Percentiles rank a stretch among this genome's conserved stretches.
phyloP scores from a whole-genome alignment of 2,113 vertebrate genomes.

The Piliocolobus tephrosceles region DNA sequence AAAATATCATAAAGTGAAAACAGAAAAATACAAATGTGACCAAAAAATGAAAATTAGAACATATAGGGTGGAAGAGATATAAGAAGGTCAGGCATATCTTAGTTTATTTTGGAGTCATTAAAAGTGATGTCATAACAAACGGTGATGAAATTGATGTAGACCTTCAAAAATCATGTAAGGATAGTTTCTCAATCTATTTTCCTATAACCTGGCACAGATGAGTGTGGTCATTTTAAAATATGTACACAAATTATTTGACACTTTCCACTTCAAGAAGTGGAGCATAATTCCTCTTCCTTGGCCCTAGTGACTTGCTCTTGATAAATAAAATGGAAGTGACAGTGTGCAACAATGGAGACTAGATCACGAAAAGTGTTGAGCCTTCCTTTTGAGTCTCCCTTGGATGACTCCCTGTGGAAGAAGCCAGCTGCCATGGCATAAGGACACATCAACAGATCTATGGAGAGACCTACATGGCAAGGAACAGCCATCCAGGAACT shows the following conservation, averaged over 20 bases:
- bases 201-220: not conserved
- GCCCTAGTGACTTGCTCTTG: not conserved
- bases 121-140: not conserved
- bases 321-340: not conserved
- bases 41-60: not conserved
- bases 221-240: not conserved
- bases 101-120: not conserved
- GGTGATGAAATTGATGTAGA: not conserved
- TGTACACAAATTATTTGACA: not conserved
- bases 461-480: not conserved
- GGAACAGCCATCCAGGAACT: not conserved
- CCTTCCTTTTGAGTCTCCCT: not conserved
- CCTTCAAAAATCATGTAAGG: not conserved
- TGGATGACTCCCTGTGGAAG: not conserved
- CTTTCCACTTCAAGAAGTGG: not conserved
- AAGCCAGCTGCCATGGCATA: not conserved
- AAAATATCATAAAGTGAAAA: conserved; percentile 11
- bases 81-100: not conserved
- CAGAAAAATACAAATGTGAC: not conserved
- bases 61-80: not conserved
- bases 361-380: not conserved
- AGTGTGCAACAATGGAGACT: not conserved
- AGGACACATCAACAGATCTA: not conserved
- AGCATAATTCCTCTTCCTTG: not conserved
- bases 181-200: not conserved